Evolutionary conservation across 2,113 vertebrate genomes (phyloP), one percentile per base, ranked within the genome.

Genomic region (Silurus asotus): DNA sequence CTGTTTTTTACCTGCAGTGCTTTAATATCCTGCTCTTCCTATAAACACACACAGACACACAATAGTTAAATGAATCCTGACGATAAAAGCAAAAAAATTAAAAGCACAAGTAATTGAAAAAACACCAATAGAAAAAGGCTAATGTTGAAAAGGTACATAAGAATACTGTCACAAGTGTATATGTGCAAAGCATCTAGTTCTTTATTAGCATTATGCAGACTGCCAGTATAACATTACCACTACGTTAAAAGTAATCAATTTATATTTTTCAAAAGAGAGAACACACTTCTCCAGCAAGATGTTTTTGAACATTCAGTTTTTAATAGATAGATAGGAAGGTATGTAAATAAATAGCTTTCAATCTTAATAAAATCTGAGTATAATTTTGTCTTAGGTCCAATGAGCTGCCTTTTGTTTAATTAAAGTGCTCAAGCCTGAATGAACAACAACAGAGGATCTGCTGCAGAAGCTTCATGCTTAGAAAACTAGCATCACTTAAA

Each of bases 1-100:
- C 97, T 93, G 89, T 99, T 99, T 93, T 99, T 99, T 20, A 95
- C 90, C 92, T 97, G 97, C 11, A 99, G 94, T n/a, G 98, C 97
- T 88, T 96, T 96, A 85, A 99, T 96, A 90, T 99, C 98, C 92
- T 98, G 93, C 84, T 99, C 98, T 91, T 99, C 98, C 98, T 99
- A 91, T n/a, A 89, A 90, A 87, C 1, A 62, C 23, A 20, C 53
- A 23, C 83, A 64, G 2, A 15, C 70, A 75, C 65, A 83, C 17
- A 8, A 56, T 48, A 45, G 6, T 37, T 17, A 67, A 67, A 48
- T 8, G 9, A 65, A 8, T 10, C 14, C 11, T 7, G 48, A 15
- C 20, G 49, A 56, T 51, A 23, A 64, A 37, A 37, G 37, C 48
- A 80, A 10, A 72, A 58, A 7, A 67, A 72, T 8, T 65, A 0